Evolutionary conservation across 2,888 invertebrate species (phyloP).

Genomic region (Ichneumoninae sp.): DNA sequence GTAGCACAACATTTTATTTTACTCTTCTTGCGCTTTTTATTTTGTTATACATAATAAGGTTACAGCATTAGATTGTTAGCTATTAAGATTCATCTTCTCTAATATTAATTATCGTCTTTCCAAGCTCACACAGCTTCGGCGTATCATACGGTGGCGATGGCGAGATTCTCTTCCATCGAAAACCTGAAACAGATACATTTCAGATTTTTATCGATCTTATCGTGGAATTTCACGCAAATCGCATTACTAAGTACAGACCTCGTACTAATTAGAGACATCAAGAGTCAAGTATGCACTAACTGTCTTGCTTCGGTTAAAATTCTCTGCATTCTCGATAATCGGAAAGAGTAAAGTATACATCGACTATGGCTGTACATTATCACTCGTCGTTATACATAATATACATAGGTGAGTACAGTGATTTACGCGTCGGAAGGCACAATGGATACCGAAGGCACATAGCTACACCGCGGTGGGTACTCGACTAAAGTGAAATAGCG

Average conservation of each 20-base stretch:
- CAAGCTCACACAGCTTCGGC: slow-evolving; percentile 17
- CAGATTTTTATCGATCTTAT: slow-evolving; percentile 66
- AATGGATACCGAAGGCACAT: slow-evolving; percentile 6
- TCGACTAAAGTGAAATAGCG: slow-evolving; percentile 78
- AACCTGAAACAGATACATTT: slow-evolving; percentile 63
- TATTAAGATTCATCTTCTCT: not conserved
- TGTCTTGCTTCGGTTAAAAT: slow-evolving; percentile 45
- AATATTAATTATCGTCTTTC: slow-evolving; percentile 1
- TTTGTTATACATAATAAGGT: not conserved
- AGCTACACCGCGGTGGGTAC: slow-evolving; percentile 1
- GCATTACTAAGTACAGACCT: slow-evolving; percentile 61
- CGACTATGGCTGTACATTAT: not conserved
- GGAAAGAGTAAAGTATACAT: not conserved
- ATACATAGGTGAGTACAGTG: slow-evolving; percentile 7
- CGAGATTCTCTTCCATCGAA: slow-evolving; percentile 32
- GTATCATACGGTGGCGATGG: slow-evolving; percentile 3
- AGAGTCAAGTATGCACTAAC: slow-evolving; percentile 59
- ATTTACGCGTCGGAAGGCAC: slow-evolving; percentile 5
- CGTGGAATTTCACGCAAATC: slow-evolving; percentile 67
- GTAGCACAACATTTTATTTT: not conserved
- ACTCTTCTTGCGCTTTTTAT: not conserved
- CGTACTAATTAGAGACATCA: slow-evolving; percentile 61
- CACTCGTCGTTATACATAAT: slow-evolving; percentile 7
- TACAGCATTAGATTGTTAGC: not conserved
- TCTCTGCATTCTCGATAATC: slow-evolving; percentile 61